Percentiles rank a stretch among this genome's conserved stretches.
These are phyloP conservation scores for Ptychoptera albimana DNA, from an alignment of 2,888 invertebrate genomes.

Conservation along the genomic window DNA sequence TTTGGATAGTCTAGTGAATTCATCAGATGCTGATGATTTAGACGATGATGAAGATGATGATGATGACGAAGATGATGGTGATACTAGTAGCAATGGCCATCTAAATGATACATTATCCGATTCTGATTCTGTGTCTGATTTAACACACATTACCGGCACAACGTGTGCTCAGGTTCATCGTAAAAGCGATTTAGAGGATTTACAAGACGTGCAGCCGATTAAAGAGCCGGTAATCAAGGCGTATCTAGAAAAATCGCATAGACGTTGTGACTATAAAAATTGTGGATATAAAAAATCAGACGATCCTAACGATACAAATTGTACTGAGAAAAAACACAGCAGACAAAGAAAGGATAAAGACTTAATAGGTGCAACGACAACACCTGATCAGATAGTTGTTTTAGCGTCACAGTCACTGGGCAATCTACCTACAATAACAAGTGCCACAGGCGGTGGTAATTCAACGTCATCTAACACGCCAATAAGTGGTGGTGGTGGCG, in stretches of 20 bases:
- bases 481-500: no score
- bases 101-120: constrained; percentile 33
- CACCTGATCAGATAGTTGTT: constrained; percentile 1
- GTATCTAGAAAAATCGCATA: constrained; percentile 11
- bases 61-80: constrained; percentile 35
- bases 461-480: constrained; percentile 4
- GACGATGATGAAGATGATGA: constrained; percentile 41
- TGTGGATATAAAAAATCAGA: constrained; percentile 10
- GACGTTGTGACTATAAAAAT: constrained; percentile 12
- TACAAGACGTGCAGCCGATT: constrained; percentile 18
- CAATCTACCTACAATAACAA: constrained; percentile 5
- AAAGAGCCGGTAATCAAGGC: constrained; percentile 10
- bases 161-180: constrained; percentile 26
- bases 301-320: background rate
- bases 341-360: constrained; percentile 14
- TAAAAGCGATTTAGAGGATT: constrained; percentile 26
- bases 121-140: constrained; percentile 51
- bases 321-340: background rate
- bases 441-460: no score
- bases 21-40: constrained; percentile 44
- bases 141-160: constrained; percentile 32
- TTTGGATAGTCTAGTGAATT: constrained; percentile 51
- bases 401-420: background rate
- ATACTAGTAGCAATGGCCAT: constrained; percentile 42
- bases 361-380: constrained; percentile 12